These are phyloP conservation scores for Seira ritae DNA, from an alignment of 2,888 invertebrate genomes.

Conservation along the genomic window DNA sequence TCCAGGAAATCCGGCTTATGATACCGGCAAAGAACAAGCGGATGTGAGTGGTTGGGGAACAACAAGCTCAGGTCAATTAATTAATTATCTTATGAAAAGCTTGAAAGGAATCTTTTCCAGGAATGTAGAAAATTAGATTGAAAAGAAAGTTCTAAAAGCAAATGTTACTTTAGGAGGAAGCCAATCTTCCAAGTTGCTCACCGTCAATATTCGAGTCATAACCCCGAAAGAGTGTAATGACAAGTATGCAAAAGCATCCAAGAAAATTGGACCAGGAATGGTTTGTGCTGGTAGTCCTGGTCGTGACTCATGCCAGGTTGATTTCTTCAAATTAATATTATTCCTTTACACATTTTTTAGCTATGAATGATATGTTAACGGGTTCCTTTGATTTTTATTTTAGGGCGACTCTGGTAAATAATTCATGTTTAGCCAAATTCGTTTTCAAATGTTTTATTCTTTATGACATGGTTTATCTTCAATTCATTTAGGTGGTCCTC, in stretches of 20 bases:
- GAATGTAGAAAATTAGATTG: too few species aligned
- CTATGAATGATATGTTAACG: too few species aligned
- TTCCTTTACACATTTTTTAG: too few species aligned
- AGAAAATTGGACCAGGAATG: constrained; percentile 80
- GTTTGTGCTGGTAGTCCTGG: constrained; percentile 67
- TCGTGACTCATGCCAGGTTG: constrained; percentile 45
- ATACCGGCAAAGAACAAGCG: constrained; percentile 49
- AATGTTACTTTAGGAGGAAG: too few species aligned
- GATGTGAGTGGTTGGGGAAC: constrained; percentile 67
- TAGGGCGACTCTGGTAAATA: constrained; percentile 18
- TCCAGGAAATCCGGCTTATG: constrained; percentile 57
- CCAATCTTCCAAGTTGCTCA: constrained; percentile 55
- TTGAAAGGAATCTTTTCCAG: too few species aligned
- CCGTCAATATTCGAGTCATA: constrained; percentile 58
- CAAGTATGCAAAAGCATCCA: constrained; percentile 54
- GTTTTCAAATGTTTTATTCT: too few species aligned
- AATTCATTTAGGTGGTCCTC: constrained; percentile 85
- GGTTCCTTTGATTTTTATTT: constrained; percentile 13
- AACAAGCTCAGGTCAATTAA: constrained; percentile 26
- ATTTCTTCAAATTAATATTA: too few species aligned
- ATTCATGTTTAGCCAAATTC: too few species aligned
- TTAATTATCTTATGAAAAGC: too few species aligned
- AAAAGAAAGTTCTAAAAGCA: constrained; percentile 44
- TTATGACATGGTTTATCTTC: too few species aligned
- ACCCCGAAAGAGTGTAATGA: constrained; percentile 54